A percentile compares a stretch with the other conserved stretches of the same genome.
These are phyloP conservation scores for Furnarius figulus DNA, from an alignment of 2,113 vertebrate genomes.

Conservation along the genomic window DNA sequence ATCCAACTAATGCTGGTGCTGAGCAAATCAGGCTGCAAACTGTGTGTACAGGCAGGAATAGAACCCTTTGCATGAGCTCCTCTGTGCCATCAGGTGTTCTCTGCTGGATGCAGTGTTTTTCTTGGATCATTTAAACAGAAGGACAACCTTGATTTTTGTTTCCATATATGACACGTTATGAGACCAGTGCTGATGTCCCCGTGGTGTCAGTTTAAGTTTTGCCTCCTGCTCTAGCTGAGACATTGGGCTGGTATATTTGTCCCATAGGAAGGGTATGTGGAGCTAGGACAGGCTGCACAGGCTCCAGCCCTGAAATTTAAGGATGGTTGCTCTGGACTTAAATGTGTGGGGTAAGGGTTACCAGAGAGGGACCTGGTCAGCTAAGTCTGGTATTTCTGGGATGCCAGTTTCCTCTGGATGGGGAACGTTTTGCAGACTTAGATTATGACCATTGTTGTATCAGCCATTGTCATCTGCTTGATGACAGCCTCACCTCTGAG, in stretches of 20 bases:
- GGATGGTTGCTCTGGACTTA: neutral
- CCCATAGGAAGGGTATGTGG: neutral
- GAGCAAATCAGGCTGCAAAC: neutral
- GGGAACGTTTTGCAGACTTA: neutral
- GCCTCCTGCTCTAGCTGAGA: neutral
- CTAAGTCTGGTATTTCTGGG: neutral
- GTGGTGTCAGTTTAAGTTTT: neutral
- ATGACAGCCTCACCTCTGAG: neutral
- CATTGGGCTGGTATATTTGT: neutral
- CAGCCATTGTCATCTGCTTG: neutral
- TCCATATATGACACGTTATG: rapidly evolving
- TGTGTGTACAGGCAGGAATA: neutral
- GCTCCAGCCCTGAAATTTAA: neutral
- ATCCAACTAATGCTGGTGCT: neutral
- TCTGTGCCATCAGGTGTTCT: neutral
- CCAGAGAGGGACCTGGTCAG: neutral
- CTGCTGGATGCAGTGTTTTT: neutral
- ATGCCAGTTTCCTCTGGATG: neutral
- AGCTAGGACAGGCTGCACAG: neutral
- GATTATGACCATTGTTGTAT: neutral
- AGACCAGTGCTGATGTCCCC: neutral
- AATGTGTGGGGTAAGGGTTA: neutral
- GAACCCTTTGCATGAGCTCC: neutral
- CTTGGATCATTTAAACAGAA: neutral
- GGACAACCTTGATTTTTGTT: neutral